Evolutionary conservation across 1,140 invertebrate genomes (phyloP).

Genomic region (Drosophila nebulosa): DNA sequence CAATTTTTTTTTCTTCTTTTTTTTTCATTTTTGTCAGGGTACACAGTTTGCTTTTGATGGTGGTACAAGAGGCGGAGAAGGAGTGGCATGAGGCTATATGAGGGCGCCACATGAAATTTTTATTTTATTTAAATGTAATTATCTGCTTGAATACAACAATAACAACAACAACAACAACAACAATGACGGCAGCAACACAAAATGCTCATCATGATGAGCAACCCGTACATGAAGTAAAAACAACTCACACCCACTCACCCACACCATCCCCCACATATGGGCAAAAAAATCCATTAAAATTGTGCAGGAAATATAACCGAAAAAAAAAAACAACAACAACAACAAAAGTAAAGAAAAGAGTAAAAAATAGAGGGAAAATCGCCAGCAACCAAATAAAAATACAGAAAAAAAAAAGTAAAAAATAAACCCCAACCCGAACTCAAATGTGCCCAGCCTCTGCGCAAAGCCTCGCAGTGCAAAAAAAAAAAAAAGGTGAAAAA

Average conservation of each 20-base stretch:
- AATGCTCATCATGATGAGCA: conserved; percentile 76
- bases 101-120: conserved; percentile 71
- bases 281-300: conserved; percentile 75
- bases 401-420: conserved; percentile 19
- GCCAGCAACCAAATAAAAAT: conserved; percentile 11
- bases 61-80: not conserved
- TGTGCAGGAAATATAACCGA: conserved; percentile 72
- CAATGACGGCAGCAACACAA: conserved; percentile 27
- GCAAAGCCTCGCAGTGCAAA: not conserved
- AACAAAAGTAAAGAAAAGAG: not conserved
- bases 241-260: conserved; percentile 27
- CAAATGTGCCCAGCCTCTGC: not conserved
- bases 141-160: conserved; percentile 73
- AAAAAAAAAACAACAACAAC: conserved; percentile 13
- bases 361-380: conserved; percentile 24
- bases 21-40: too few species aligned
- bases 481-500: not conserved
- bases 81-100: not conserved
- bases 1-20: too few species aligned
- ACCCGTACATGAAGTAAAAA: conserved; percentile 51
- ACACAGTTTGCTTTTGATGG: too few species aligned
- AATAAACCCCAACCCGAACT: conserved; percentile 5
- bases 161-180: conserved; percentile 7
- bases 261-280: conserved; percentile 14
- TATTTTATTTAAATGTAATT: conserved; percentile 80